Evolutionary conservation across 35 echinoderm and acorn worm genomes (phyloP).

Genomic region (Stichopus chloronotus): DNA sequence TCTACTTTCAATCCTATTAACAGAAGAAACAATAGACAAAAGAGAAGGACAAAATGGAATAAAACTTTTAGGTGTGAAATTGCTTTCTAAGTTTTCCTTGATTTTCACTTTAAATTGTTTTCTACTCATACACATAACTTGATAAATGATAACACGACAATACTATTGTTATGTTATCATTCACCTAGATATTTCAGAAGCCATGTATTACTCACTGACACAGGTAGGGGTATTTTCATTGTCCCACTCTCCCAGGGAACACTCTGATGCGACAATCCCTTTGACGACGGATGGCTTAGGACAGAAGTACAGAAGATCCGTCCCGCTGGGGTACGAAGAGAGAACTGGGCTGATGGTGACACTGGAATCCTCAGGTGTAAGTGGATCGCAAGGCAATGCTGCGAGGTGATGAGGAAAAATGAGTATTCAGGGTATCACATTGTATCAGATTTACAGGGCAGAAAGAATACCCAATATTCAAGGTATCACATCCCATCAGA

Average conservation of each 20-base stretch:
- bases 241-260: background rate
- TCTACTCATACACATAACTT: too few species aligned
- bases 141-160: background rate
- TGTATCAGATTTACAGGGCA: too few species aligned
- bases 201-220: background rate
- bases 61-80: too few species aligned
- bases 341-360: background rate
- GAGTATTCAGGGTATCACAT: too few species aligned
- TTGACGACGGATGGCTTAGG: background rate
- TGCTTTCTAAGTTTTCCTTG: too few species aligned
- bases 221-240: background rate
- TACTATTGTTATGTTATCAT: background rate
- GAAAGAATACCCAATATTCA: too few species aligned
- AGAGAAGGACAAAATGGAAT: too few species aligned
- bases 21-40: too few species aligned
- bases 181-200: background rate
- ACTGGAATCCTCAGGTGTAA: background rate
- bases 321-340: background rate
- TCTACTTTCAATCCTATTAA: too few species aligned
- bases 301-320: background rate
- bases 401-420: background rate
- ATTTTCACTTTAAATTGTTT: too few species aligned
- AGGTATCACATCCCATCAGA: too few species aligned
- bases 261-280: background rate
- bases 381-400: background rate